These are phyloP conservation scores for Nematostella vectensis DNA, from an alignment of 92 coral and sea anemone genomes.

Conservation along the genomic window DNA sequence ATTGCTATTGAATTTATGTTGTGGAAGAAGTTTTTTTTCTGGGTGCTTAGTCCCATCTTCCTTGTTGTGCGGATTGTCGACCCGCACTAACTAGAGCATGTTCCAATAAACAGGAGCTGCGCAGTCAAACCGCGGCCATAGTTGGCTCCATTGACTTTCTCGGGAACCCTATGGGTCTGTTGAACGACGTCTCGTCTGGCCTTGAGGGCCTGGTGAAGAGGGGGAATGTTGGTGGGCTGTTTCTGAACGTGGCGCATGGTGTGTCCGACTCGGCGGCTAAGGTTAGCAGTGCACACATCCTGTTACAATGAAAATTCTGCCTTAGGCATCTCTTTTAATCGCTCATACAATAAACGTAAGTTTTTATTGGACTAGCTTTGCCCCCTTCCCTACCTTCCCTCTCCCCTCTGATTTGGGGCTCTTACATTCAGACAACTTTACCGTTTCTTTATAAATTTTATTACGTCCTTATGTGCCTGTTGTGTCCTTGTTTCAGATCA, in stretches of 20 bases:
- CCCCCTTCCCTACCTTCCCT: constrained; percentile 4
- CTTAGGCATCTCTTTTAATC: no score
- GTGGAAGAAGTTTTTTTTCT: no score
- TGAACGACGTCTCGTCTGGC: constrained; percentile 95
- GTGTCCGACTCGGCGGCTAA: constrained; percentile 96
- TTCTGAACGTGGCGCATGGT: constrained; percentile 91
- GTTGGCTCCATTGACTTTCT: constrained; percentile 89
- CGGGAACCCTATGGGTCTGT: constrained; percentile 97
- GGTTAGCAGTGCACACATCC: constrained; percentile 37
- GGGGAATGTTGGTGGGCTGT: constrained; percentile 93
- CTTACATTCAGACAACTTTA: no score
- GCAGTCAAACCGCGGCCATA: constrained; percentile 89
- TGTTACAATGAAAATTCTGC: background rate
- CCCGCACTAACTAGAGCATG: no score
- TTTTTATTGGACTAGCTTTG: background rate
- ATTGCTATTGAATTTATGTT: no score
- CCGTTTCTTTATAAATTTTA: no score
- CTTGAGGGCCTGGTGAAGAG: constrained; percentile 92
- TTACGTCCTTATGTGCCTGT: no score
- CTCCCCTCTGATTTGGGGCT: background rate
- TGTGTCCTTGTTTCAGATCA: constrained; percentile 37
- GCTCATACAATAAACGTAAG: no score
- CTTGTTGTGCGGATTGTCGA: no score
- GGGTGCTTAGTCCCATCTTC: no score
- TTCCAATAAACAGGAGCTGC: constrained; percentile 94